phyloP scores from a whole-genome alignment of 2,888 invertebrate genomes.

The Hemicrepidius hirtus region DNA sequence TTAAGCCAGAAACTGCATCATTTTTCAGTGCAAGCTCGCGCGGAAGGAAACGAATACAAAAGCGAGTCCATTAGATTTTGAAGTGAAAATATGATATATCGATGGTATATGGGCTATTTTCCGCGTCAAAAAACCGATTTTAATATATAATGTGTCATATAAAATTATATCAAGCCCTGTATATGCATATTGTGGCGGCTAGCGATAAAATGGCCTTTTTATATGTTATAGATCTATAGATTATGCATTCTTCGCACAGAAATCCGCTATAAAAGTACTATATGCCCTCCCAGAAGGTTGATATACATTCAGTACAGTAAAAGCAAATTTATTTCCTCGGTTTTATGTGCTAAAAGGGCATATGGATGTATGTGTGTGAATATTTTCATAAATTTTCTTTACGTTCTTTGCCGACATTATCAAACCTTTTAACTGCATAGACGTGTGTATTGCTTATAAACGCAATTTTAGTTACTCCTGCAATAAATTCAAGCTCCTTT shows the following conservation, averaged over 20 bases:
- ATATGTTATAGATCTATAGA: conserved; percentile 71
- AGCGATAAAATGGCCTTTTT: conserved; percentile 69
- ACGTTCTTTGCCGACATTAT: not conserved
- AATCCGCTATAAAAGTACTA: conserved; percentile 69
- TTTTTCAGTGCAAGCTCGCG: conserved; percentile 50
- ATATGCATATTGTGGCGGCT: conserved; percentile 60
- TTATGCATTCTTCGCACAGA: conserved; percentile 68
- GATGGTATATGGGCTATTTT: conserved; percentile 72
- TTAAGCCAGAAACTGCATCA: conserved; percentile 36
- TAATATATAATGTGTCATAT: conserved; percentile 73
- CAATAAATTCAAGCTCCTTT: too few species aligned
- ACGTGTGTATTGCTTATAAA: too few species aligned
- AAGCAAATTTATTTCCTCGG: conserved; percentile 59
- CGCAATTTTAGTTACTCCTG: too few species aligned
- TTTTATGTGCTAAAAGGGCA: conserved; percentile 58
- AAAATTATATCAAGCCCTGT: conserved; percentile 69
- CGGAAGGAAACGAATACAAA: conserved; percentile 53
- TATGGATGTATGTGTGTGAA: conserved; percentile 54
- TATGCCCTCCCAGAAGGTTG: conserved; percentile 58
- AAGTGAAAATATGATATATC: conserved; percentile 68
- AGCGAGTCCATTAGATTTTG: conserved; percentile 67
- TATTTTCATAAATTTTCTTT: conserved; percentile 57
- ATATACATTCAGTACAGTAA: conserved; percentile 59
- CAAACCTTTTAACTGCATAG: too few species aligned
- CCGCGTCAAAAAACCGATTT: conserved; percentile 72